These are phyloP conservation scores for Elgaria multicarinata DNA, from an alignment of 2,113 vertebrate species.

Conservation along the genomic window DNA sequence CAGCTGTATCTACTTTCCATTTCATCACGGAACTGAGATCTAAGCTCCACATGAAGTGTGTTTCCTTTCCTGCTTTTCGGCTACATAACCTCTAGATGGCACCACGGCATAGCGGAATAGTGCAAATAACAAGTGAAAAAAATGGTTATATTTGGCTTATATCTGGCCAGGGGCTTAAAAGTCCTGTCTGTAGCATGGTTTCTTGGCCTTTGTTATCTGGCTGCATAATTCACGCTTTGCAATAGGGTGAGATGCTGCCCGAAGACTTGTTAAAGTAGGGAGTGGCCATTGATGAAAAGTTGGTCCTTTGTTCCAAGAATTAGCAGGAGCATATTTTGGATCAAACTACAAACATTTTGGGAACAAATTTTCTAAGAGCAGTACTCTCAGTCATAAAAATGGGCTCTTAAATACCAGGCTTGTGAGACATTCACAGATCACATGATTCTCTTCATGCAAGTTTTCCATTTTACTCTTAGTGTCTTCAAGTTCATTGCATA, in stretches of 20 bases:
- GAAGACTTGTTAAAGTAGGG: neutral
- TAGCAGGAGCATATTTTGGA: neutral
- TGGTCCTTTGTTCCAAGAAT: neutral
- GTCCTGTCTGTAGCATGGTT: neutral
- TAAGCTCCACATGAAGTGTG: too few relatives aligned
- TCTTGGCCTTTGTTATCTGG: neutral
- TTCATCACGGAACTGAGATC: too few relatives aligned
- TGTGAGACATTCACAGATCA: neutral
- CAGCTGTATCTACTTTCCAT: too few relatives aligned
- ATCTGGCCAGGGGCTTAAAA: neutral
- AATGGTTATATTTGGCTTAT: too few relatives aligned
- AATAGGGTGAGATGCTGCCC: neutral
- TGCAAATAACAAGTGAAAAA: too few relatives aligned
- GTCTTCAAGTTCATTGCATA: slow-evolving; percentile 8
- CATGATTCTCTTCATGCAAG: neutral
- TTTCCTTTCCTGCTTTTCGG: too few relatives aligned
- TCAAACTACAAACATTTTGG: neutral
- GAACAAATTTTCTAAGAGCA: neutral
- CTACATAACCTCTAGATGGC: too few relatives aligned
- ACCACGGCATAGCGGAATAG: too few relatives aligned
- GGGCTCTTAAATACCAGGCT: neutral
- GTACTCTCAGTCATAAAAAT: neutral
- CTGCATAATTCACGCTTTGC: neutral
- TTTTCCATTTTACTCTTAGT: neutral
- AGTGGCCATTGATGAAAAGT: neutral